Evolutionary conservation across 2,888 invertebrate species (phyloP).

Genomic region (Ichneumoninae sp.): DNA sequence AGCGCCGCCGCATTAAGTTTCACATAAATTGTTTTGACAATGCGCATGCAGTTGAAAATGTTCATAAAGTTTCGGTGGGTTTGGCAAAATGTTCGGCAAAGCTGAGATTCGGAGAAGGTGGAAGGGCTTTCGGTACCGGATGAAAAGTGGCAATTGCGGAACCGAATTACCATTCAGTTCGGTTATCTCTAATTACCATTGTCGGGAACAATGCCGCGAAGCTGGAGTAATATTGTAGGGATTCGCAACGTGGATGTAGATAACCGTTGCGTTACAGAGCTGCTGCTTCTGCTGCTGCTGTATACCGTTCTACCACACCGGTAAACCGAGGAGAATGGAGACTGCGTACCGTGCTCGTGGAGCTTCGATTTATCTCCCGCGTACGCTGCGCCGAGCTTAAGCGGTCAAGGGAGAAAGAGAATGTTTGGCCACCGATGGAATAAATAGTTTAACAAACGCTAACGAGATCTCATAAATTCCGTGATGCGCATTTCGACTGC

Average conservation of each 20-base stretch:
- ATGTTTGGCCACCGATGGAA: slow-evolving; percentile 47
- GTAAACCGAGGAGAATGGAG: slow-evolving; percentile 25
- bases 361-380: slow-evolving; percentile 62
- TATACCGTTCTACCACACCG: slow-evolving; percentile 19
- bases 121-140: slow-evolving; percentile 6
- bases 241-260: slow-evolving; percentile 54
- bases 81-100: not conserved
- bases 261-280: slow-evolving; percentile 39
- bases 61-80: not conserved
- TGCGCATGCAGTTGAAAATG: not conserved
- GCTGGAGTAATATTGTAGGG: slow-evolving; percentile 52
- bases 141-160: slow-evolving; percentile 64
- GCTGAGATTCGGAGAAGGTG: not conserved
- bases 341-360: slow-evolving; percentile 32
- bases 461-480: slow-evolving; percentile 48
- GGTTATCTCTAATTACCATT: slow-evolving; percentile 71
- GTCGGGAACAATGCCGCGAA: slow-evolving; percentile 64
- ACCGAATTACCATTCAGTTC: slow-evolving; percentile 69
- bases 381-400: slow-evolving; percentile 49
- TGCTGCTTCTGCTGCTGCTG: slow-evolving; percentile 4
- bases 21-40: too few species aligned
- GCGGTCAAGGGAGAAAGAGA: slow-evolving; percentile 39
- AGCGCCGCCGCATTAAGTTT: too few species aligned
- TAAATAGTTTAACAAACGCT: slow-evolving; percentile 53
- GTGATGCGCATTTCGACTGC: not conserved